A percentile compares a stretch with the other conserved stretches of the same genome.
Evolutionary conservation across 2,888 invertebrate species (phyloP).

Genomic region (Norana najaformis): DNA sequence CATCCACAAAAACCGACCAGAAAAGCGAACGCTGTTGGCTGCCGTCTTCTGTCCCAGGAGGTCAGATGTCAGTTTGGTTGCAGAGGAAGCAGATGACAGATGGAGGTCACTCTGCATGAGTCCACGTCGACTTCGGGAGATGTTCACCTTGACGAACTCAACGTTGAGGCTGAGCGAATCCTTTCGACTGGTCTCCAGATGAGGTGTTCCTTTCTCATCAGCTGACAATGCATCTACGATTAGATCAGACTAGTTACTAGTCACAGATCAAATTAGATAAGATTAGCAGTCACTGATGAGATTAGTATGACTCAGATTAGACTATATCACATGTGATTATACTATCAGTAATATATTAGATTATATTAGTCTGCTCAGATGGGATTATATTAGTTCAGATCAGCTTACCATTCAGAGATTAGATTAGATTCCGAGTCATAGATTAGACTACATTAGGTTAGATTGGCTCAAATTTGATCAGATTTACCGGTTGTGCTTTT

Average conservation of each 20-base stretch:
- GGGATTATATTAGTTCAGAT: background rate
- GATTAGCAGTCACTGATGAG: background rate
- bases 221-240: background rate
- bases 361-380: background rate
- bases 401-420: background rate
- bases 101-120: conserved; percentile 61
- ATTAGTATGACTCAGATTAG: background rate
- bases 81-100: conserved; percentile 9
- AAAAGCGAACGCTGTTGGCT: conserved; percentile 77
- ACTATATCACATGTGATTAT: background rate
- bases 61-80: conserved; percentile 25
- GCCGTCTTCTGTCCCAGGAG: background rate
- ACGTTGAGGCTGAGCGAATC: conserved; percentile 94
- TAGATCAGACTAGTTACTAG: background rate
- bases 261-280: background rate
- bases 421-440: no score
- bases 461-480: background rate
- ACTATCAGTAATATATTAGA: background rate
- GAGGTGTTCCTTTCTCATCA: conserved; percentile 27
- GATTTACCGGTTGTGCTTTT: background rate
- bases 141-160: conserved; percentile 93
- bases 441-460: no score
- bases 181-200: conserved; percentile 68
- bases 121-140: conserved; percentile 87
- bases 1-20: conserved; percentile 69